Evolutionary conservation across 1,140 invertebrate species (phyloP).

Genomic region (Ceratitis capitata): DNA sequence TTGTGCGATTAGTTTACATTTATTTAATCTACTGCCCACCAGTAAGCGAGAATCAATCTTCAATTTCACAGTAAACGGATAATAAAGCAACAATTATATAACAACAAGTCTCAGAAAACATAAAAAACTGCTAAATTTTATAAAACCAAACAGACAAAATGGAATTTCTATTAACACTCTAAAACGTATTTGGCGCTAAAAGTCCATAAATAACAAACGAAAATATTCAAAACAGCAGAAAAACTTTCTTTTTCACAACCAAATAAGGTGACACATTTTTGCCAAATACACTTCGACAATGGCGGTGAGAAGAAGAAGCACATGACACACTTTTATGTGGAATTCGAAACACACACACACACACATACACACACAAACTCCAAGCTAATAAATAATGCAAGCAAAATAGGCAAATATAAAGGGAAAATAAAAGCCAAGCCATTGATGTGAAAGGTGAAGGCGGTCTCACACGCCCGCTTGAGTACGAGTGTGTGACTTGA

Average conservation of each 20-base stretch:
- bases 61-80: not conserved
- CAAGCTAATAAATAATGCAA: not conserved
- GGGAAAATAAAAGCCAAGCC: not conserved
- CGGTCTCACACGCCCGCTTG: no score
- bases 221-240: not conserved
- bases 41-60: no score
- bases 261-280: constrained; percentile 31
- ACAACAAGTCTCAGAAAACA: not conserved
- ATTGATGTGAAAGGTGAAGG: not conserved
- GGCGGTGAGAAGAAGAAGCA: not conserved
- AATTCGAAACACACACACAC: not conserved
- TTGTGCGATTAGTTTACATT: no score
- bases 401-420: not conserved
- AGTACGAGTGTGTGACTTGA: not conserved
- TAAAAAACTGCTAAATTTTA: not conserved
- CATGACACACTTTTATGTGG: constrained; percentile 20
- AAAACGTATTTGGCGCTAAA: not conserved
- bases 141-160: not conserved
- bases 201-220: not conserved
- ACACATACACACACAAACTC: not conserved
- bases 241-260: constrained; percentile 26
- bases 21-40: no score
- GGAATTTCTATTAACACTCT: not conserved
- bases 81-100: not conserved
- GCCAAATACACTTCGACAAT: constrained; percentile 9